phyloP scores from a whole-genome alignment of 2,888 invertebrate genomes.

The Resseliella maxima region DNA sequence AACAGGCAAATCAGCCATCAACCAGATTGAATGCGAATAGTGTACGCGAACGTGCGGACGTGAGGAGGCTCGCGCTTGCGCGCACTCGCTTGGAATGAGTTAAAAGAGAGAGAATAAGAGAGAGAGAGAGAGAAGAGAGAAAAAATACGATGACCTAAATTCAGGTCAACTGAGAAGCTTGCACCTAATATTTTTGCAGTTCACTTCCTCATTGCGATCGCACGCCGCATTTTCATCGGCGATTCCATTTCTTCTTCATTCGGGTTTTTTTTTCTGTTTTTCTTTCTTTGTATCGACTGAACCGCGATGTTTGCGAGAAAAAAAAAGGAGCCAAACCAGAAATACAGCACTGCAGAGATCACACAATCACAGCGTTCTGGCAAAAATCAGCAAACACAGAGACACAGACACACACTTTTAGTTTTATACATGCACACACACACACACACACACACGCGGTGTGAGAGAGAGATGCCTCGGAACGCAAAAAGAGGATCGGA shows the following conservation, averaged over 20 bases:
- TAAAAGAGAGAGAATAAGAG: not conserved
- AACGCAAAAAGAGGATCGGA: no score
- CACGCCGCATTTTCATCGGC: conserved; percentile 25
- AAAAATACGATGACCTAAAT: conserved; percentile 56
- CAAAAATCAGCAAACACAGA: not conserved
- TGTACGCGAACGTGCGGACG: no score
- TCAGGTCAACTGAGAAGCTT: conserved; percentile 56
- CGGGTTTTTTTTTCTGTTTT: not conserved
- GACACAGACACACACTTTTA: not conserved
- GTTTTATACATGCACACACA: not conserved
- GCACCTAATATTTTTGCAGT: conserved; percentile 56
- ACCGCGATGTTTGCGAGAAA: not conserved
- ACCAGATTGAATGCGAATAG: conserved; percentile 20
- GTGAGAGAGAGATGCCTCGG: not conserved
- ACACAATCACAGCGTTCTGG: not conserved
- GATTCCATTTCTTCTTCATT: conserved; percentile 44
- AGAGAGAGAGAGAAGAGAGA: not conserved
- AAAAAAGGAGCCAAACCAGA: conserved; percentile 43
- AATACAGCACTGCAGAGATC: not conserved
- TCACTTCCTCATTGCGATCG: conserved; percentile 56
- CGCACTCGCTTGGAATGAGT: not conserved
- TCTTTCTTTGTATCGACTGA: not conserved
- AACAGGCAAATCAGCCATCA: conserved; percentile 25
- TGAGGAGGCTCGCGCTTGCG: no score
- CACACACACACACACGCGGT: not conserved